These are phyloP conservation scores for Zeugodacus cucurbitae DNA, from an alignment of 1,140 invertebrate species.

Conservation along the genomic window DNA sequence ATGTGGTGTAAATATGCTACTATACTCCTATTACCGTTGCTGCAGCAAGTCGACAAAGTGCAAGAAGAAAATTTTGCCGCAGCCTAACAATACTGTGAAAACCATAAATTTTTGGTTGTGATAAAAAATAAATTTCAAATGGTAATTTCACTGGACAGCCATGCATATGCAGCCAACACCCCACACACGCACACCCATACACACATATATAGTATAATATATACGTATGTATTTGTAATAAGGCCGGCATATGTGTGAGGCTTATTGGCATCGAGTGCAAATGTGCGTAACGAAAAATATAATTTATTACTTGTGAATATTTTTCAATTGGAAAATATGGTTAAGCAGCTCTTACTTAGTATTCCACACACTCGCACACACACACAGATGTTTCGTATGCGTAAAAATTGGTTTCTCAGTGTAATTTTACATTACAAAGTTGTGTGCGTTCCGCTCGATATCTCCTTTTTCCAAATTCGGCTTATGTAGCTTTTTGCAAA, in stretches of 20 bases:
- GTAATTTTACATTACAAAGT: neutral
- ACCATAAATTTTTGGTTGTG: constrained; percentile 27
- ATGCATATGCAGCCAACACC: neutral
- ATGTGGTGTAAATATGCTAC: neutral
- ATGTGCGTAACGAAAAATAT: constrained; percentile 22
- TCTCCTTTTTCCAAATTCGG: no score
- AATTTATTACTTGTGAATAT: constrained; percentile 22
- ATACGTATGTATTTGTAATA: neutral
- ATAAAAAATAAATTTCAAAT: constrained; percentile 29
- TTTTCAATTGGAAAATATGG: constrained; percentile 32
- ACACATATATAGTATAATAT: neutral
- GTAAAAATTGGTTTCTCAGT: neutral
- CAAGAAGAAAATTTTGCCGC: neutral
- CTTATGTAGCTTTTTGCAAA: no score
- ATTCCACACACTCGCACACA: neutral
- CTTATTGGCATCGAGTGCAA: neutral
- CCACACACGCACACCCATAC: neutral
- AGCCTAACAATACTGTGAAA: constrained; percentile 1
- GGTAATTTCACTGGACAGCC: constrained; percentile 6
- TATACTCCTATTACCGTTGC: neutral
- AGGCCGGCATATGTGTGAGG: neutral
- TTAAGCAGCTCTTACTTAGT: neutral
- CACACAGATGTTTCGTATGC: neutral
- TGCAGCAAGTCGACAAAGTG: neutral
- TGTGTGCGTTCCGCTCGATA: neutral